Conservation (phyloP, 2,113 vertebrate genomes). For the Alouatta palliata region DNA sequence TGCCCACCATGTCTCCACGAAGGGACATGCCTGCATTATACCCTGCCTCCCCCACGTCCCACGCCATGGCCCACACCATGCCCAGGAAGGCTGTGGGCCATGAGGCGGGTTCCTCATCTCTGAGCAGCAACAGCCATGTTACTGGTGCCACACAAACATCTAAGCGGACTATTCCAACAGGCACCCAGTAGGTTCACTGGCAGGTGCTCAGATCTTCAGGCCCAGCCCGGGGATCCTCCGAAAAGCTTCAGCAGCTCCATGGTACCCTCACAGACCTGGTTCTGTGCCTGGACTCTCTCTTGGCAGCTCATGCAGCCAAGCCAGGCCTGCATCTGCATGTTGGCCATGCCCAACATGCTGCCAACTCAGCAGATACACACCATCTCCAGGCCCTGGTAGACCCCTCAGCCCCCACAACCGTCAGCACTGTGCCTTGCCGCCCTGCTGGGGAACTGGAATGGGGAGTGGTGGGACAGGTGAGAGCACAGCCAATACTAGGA, state of each 20-base stretch:
- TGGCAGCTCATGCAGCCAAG: background rate
- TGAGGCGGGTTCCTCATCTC: background rate
- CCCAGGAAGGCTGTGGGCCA: background rate
- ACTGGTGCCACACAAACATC: background rate
- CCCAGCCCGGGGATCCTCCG: background rate
- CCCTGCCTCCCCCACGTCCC: background rate
- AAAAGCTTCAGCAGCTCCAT: background rate
- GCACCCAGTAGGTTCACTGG: background rate
- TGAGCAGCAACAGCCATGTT: background rate
- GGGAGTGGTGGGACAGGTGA: background rate
- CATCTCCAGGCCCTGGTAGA: background rate
- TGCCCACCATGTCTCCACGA: fast-evolving
- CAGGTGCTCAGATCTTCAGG: background rate
- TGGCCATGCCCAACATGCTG: background rate
- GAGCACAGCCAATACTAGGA: background rate
- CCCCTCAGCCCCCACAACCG: background rate
- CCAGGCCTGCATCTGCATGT: background rate
- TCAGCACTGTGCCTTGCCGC: background rate
- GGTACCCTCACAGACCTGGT: background rate
- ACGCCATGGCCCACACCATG: fast-evolving
- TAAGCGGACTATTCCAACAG: background rate
- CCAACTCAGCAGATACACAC: background rate
- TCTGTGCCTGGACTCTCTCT: background rate
- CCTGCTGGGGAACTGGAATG: background rate
- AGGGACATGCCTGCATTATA: fast-evolving